Conservation (phyloP, 1,140 invertebrate species). For the Drosophila arawakana region DNA sequence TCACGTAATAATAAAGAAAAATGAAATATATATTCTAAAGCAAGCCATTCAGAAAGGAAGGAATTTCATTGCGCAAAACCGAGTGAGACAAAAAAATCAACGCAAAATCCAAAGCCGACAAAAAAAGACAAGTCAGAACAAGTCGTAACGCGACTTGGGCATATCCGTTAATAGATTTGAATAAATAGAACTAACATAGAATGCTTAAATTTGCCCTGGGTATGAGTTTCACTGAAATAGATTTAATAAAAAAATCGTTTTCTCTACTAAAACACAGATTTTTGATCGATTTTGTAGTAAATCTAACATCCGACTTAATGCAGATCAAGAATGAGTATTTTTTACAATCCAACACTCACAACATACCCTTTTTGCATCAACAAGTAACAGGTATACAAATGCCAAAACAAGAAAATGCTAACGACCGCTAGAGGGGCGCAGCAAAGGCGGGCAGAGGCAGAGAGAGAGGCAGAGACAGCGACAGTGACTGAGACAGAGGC, state of each 20-base stretch:
- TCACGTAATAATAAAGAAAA: conserved; percentile 61
- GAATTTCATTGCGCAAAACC: conserved; percentile 63
- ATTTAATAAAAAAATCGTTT: too few species aligned
- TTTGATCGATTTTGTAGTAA: not conserved
- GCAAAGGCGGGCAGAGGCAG: not conserved
- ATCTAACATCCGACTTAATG: conserved; percentile 3
- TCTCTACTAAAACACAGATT: too few species aligned
- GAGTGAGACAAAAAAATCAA: conserved; percentile 21
- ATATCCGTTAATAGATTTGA: too few species aligned
- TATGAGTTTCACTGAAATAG: too few species aligned
- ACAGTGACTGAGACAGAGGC: not conserved
- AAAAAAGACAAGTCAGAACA: too few species aligned
- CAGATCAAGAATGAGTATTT: conserved; percentile 1
- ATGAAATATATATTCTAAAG: conserved; percentile 61
- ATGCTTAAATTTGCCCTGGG: fast-evolving
- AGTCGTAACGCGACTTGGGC: too few species aligned
- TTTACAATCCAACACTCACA: too few species aligned
- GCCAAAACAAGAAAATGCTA: conserved; percentile 40
- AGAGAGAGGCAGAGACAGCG: not conserved
- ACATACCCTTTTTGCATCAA: too few species aligned
- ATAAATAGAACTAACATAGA: too few species aligned
- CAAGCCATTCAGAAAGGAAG: conserved; percentile 50
- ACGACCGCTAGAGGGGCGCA: not conserved
- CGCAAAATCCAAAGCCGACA: not conserved
- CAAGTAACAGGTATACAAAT: not conserved